Percentiles rank a stretch among this genome's conserved stretches.
These are phyloP conservation scores for Salticus scenicus DNA, from an alignment of 2,888 invertebrate genomes.

Conservation along the genomic window DNA sequence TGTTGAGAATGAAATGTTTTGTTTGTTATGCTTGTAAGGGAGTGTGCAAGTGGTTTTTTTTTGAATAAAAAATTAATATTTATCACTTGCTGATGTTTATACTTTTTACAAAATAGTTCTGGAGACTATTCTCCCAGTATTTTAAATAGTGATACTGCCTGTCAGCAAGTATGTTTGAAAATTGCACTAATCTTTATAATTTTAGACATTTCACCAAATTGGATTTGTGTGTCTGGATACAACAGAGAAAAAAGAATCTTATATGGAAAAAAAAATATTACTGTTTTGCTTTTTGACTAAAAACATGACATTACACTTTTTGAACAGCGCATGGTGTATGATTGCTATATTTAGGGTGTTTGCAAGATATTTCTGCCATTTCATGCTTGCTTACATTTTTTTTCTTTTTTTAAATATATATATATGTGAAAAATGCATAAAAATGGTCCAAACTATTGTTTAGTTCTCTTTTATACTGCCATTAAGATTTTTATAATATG, in stretches of 20 bases:
- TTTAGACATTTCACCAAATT: conserved; percentile 15
- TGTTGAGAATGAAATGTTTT: conserved; percentile 20
- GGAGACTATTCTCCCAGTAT: conserved; percentile 18
- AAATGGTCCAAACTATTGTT: too few species aligned
- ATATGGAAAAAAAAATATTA: conserved; percentile 31
- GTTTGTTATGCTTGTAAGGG: conserved; percentile 32
- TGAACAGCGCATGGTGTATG: conserved; percentile 43
- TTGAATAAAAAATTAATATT: conserved; percentile 28
- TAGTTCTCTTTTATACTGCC: too few species aligned
- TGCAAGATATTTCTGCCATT: conserved; percentile 29
- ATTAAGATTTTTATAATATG: too few species aligned
- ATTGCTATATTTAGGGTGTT: conserved; percentile 49
- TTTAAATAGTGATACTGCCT: conserved; percentile 52
- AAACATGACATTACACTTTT: conserved; percentile 62
- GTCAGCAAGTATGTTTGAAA: conserved; percentile 33
- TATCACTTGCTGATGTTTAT: conserved; percentile 25
- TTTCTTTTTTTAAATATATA: too few species aligned
- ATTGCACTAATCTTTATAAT: conserved; percentile 20
- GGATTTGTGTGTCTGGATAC: conserved; percentile 38
- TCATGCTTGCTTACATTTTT: conserved; percentile 10
- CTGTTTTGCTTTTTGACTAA: conserved; percentile 46
- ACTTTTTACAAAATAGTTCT: conserved; percentile 20
- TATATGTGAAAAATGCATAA: too few species aligned
- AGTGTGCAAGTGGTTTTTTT: conserved; percentile 25
- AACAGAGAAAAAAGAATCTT: conserved; percentile 42